These are phyloP conservation scores for Bombus fervidus DNA, from an alignment of 1,140 invertebrate genomes.

Conservation along the genomic window DNA sequence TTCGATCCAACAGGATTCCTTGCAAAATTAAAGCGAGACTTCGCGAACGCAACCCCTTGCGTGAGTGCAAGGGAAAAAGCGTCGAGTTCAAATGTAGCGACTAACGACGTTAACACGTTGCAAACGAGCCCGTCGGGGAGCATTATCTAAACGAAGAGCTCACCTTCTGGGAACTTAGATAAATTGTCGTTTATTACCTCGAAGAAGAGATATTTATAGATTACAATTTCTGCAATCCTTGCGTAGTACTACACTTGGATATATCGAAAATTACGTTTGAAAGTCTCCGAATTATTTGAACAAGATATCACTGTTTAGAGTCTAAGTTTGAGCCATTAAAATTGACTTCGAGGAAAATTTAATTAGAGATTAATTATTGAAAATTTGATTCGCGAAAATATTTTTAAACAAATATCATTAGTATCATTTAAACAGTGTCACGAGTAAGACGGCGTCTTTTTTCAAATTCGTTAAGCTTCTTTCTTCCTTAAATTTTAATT, in stretches of 20 bases:
- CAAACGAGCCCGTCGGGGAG: constrained; percentile 37
- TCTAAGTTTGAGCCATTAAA: background rate
- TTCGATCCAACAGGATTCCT: background rate
- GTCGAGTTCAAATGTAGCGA: background rate
- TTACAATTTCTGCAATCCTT: background rate
- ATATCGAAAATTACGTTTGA: no score
- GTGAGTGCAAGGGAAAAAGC: background rate
- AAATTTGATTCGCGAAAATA: background rate
- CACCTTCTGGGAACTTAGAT: background rate
- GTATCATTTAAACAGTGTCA: no score
- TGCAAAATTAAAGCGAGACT: constrained; percentile 39
- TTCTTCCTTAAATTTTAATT: no score
- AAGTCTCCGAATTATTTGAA: background rate
- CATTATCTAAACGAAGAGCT: background rate
- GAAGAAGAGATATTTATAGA: background rate
- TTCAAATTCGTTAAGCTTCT: no score
- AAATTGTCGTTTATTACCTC: background rate
- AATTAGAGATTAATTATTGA: background rate
- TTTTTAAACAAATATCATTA: no score
- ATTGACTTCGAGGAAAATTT: background rate
- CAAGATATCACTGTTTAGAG: background rate
- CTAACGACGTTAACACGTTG: constrained; percentile 31
- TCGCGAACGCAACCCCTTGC: background rate
- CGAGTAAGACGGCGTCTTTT: no score
- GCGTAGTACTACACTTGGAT: no score